Evolutionary conservation across 2,797 vertebrate genomes (phyloP).

Genomic region (Botia almorhae): DNA sequence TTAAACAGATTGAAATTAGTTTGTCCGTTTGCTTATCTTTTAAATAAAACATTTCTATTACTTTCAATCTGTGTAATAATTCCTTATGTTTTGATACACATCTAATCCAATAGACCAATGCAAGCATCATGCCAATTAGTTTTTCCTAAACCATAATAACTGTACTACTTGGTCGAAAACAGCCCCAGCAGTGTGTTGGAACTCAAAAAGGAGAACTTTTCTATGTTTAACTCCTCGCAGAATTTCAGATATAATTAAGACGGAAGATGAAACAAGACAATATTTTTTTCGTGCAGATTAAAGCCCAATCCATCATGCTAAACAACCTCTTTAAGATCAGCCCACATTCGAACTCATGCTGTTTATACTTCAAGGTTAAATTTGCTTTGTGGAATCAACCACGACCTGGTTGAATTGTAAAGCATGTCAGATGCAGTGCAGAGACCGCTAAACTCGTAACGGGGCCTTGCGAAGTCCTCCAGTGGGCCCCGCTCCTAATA

Average conservation of each 20-base stretch:
- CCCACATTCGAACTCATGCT: conserved; percentile 70
- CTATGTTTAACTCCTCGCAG: conserved; percentile 56
- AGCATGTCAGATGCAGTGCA: neutral
- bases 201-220: conserved; percentile 30
- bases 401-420: conserved; percentile 13
- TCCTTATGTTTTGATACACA: conserved; percentile 24
- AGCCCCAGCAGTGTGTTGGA: neutral
- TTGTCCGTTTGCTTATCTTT: conserved; percentile 30
- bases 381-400: conserved; percentile 65
- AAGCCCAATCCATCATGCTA: conserved; percentile 81
- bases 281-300: conserved; percentile 76
- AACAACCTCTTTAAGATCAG: conserved; percentile 78
- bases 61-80: conserved; percentile 20
- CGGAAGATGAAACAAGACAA: conserved; percentile 79
- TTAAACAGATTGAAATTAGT: conserved; percentile 44
- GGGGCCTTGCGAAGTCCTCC: neutral
- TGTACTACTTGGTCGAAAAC: neutral
- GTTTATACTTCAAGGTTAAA: conserved; percentile 79
- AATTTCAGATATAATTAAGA: conserved; percentile 76
- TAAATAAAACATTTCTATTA: conserved; percentile 3
- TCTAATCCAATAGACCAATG: conserved; percentile 21
- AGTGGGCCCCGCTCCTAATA: conserved; percentile 13
- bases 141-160: neutral
- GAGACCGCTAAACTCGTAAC: neutral
- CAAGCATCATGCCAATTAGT: neutral